Evolutionary conservation across 2,888 invertebrate species (phyloP).

Genomic region (Epistrophe grossulariae): DNA sequence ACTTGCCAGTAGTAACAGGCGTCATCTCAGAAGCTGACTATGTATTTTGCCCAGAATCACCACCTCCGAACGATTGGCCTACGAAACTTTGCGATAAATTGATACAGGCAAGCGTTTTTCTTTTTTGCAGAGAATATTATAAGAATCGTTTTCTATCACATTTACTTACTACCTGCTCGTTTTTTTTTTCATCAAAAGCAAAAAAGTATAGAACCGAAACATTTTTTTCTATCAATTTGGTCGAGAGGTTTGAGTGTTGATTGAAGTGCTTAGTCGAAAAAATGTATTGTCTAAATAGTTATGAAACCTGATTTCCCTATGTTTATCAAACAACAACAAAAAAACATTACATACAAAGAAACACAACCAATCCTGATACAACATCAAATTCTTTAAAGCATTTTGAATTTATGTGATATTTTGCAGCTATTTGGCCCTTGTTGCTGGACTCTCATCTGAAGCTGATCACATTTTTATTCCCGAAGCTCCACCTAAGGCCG

Average conservation of each 20-base stretch:
- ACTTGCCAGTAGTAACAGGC: conserved; percentile 98
- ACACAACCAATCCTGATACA: conserved; percentile 23
- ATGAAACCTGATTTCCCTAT: conserved; percentile 44
- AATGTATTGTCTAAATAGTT: conserved; percentile 18
- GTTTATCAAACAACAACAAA: conserved; percentile 20
- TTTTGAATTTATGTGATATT: conserved; percentile 76
- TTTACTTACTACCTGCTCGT: conserved; percentile 46
- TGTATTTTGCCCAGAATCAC: conserved; percentile 99
- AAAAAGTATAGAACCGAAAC: conserved; percentile 21
- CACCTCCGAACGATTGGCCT: conserved; percentile 97
- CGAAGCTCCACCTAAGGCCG: conserved; percentile 91
- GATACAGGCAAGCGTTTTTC: conserved; percentile 90
- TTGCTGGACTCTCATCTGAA: conserved; percentile 92
- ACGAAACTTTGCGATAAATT: conserved; percentile 97
- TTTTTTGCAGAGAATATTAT: conserved; percentile 59
- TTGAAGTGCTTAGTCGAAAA: conserved; percentile 47
- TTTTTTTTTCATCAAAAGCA: conserved; percentile 54
- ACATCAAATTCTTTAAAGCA: conserved; percentile 30
- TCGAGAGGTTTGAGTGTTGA: conserved; percentile 50
- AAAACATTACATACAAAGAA: conserved; percentile 7
- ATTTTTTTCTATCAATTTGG: conserved; percentile 52
- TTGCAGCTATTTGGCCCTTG: conserved; percentile 92
- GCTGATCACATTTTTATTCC: conserved; percentile 95
- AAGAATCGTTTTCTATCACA: conserved; percentile 46
- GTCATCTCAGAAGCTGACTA: conserved; percentile 99